These are phyloP conservation scores for Hyles lineata DNA, from an alignment of 2,888 invertebrate species.

Conservation along the genomic window DNA sequence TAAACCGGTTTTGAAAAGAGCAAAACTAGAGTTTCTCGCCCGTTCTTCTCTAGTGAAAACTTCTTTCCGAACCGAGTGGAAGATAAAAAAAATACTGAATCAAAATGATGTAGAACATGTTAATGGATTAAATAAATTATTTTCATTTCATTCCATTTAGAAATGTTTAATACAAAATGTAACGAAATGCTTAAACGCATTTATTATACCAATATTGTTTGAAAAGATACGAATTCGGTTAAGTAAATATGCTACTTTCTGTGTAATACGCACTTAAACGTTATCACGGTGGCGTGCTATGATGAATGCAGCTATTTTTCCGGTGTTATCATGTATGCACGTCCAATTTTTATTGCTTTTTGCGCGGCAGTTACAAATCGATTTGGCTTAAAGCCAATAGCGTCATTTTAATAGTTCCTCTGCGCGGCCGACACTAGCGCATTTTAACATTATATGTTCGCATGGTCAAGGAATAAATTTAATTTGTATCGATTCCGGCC, in stretches of 20 bases:
- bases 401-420: conserved; percentile 77
- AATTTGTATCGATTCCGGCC: conserved; percentile 13
- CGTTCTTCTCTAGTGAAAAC: too few relatives aligned
- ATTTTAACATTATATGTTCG: conserved; percentile 47
- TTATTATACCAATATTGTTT: too few relatives aligned
- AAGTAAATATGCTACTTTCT: background rate
- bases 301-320: conserved; percentile 77
- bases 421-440: conserved; percentile 54
- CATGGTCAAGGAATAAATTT: conserved; percentile 43
- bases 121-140: too few relatives aligned
- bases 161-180: too few relatives aligned
- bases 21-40: too few relatives aligned
- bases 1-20: too few relatives aligned
- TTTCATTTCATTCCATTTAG: too few relatives aligned
- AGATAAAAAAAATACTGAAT: too few relatives aligned
- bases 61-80: too few relatives aligned
- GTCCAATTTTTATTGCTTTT: conserved; percentile 81
- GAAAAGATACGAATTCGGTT: background rate
- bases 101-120: too few relatives aligned
- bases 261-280: conserved; percentile 35
- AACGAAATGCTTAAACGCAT: too few relatives aligned
- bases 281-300: conserved; percentile 68
- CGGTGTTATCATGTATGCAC: conserved; percentile 75
- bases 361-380: conserved; percentile 82
- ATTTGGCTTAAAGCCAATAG: conserved; percentile 80